phyloP scores from a whole-genome alignment of 2,113 vertebrate species.

The Beaufortia kweichowensis region DNA sequence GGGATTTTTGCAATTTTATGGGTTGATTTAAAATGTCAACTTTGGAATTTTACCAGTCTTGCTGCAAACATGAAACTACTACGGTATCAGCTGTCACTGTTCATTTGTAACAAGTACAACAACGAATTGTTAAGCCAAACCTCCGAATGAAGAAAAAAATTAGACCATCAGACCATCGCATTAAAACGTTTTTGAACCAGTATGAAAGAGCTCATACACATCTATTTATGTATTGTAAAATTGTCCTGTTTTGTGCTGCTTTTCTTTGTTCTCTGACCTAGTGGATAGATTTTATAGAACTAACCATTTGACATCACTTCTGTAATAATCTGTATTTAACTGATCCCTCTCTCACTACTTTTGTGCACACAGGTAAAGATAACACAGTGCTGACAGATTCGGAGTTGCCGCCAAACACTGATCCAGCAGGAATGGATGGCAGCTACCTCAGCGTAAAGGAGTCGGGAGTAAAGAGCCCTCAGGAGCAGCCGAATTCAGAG shows the following conservation, averaged over 20 bases:
- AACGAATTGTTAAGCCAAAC: too few species aligned
- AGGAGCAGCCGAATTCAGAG: slow-evolving; percentile 80
- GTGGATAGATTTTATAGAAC: neutral
- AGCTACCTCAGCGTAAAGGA: slow-evolving; percentile 89
- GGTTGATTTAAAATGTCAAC: too few species aligned
- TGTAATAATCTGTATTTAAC: neutral
- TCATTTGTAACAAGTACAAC: too few species aligned
- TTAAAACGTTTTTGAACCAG: too few species aligned
- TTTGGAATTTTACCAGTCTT: too few species aligned
- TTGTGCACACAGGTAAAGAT: slow-evolving; percentile 82
- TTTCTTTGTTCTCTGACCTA: neutral
- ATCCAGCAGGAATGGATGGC: slow-evolving; percentile 89
- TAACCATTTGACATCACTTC: neutral
- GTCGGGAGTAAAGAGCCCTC: slow-evolving; percentile 75
- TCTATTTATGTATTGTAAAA: too few species aligned
- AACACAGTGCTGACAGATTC: slow-evolving; percentile 82
- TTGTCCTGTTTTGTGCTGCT: too few species aligned
- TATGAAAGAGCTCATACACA: too few species aligned
- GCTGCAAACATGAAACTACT: too few species aligned
- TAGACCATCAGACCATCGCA: too few species aligned
- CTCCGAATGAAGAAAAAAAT: too few species aligned
- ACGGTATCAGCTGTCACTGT: too few species aligned
- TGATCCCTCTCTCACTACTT: slow-evolving; percentile 19
- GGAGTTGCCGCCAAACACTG: slow-evolving; percentile 81
- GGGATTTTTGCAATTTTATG: neutral